phyloP scores from a whole-genome alignment of 64 coral and sea anemone species.

The Astreopora myriophthalma region DNA sequence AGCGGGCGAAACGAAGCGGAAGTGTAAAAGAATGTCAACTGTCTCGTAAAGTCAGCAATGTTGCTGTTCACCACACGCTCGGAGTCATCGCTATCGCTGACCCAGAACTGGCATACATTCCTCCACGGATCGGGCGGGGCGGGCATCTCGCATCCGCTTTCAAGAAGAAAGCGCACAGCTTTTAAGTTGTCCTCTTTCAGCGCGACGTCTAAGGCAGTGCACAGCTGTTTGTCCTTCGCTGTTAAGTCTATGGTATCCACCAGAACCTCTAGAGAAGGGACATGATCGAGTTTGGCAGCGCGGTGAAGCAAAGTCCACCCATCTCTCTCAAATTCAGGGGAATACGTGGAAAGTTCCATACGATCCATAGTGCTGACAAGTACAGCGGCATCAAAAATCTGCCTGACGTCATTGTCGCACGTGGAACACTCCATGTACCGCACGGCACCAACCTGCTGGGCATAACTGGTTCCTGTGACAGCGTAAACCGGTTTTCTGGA shows the following conservation, averaged over 20 bases:
- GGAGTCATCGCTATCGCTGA: constrained; percentile 55
- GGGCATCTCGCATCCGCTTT: constrained; percentile 65
- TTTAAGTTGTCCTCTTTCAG: constrained; percentile 48
- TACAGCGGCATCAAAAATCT: constrained; percentile 70
- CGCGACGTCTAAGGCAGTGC: constrained; percentile 66
- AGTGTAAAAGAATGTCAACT: constrained; percentile 72
- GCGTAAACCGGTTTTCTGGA: constrained; percentile 64
- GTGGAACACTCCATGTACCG: constrained; percentile 87
- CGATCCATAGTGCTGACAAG: constrained; percentile 78
- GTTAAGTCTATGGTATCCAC: constrained; percentile 77
- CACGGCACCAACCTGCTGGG: constrained; percentile 73
- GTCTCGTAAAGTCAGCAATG: constrained; percentile 64
- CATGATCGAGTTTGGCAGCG: constrained; percentile 72
- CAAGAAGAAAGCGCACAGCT: constrained; percentile 62
- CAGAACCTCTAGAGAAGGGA: constrained; percentile 72
- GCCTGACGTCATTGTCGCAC: constrained; percentile 44
- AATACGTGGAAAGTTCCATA: constrained; percentile 68
- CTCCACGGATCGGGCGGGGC: constrained; percentile 63
- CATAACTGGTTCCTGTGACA: constrained; percentile 76
- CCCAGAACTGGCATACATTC: constrained; percentile 85
- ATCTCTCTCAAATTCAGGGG: constrained; percentile 64
- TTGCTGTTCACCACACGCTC: constrained; percentile 67
- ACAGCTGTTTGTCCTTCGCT: constrained; percentile 59
- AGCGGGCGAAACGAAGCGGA: constrained; percentile 43
- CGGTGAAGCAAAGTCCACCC: constrained; percentile 79